phyloP scores from a whole-genome alignment of 2,113 vertebrate species.

The Macheiramphus alcinus region DNA sequence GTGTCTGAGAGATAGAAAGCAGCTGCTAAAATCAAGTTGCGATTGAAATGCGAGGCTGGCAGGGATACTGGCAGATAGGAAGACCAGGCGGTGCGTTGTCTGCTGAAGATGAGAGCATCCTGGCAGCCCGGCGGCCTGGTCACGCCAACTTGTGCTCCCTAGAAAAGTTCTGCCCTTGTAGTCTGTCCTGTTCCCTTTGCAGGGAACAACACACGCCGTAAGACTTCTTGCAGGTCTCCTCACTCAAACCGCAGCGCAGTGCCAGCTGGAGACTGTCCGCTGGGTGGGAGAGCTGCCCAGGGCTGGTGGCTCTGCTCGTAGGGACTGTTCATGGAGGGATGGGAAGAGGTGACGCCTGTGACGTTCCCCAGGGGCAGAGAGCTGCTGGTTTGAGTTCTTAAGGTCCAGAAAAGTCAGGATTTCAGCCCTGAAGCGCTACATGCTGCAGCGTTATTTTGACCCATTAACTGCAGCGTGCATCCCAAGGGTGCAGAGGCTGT shows the following conservation, averaged over 20 bases:
- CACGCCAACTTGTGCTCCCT: background rate
- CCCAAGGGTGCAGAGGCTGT: background rate
- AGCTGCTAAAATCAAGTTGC: background rate
- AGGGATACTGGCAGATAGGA: background rate
- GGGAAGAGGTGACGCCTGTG: background rate
- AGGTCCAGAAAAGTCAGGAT: background rate
- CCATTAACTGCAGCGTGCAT: background rate
- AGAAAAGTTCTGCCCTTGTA: background rate
- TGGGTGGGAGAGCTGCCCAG: background rate
- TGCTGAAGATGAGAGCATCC: background rate
- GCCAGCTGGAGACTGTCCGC: background rate
- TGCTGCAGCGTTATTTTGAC: background rate
- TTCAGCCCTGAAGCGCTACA: background rate
- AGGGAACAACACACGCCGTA: accelerated
- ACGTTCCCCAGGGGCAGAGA: background rate
- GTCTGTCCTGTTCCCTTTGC: background rate
- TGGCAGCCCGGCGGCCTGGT: background rate
- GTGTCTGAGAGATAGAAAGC: background rate
- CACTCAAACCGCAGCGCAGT: background rate
- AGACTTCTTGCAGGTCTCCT: background rate
- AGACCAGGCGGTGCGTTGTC: accelerated
- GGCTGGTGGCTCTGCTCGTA: background rate
- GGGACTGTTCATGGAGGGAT: background rate
- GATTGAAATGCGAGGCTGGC: background rate
- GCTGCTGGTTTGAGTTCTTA: background rate